Conservation (phyloP, 2,797 vertebrate species). For the Oceanodroma leucorhoa region DNA sequence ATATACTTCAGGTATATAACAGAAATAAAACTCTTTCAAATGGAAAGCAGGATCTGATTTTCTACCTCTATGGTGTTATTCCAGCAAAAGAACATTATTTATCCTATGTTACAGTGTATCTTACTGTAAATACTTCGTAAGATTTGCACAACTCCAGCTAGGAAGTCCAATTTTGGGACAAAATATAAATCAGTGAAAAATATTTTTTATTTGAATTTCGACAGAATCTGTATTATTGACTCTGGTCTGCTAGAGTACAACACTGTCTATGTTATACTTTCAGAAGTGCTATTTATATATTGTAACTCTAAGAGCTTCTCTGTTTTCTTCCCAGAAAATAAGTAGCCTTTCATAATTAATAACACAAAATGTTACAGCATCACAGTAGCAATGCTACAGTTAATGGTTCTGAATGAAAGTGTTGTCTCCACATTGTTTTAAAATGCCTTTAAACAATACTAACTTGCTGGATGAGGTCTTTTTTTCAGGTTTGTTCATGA, state of each 20-base stretch:
- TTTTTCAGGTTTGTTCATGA: not conserved
- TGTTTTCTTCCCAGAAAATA: constrained; percentile 28
- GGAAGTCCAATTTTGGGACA: not conserved
- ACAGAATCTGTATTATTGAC: not conserved
- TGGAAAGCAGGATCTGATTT: not conserved
- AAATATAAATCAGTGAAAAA: constrained; percentile 23
- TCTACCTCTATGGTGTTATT: not conserved
- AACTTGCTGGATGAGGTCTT: not conserved
- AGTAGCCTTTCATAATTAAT: constrained; percentile 1
- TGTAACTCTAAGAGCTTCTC: not conserved
- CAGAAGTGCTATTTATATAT: constrained; percentile 22
- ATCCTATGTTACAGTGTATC: not conserved
- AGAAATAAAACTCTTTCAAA: not conserved
- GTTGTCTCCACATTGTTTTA: not conserved
- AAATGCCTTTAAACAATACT: not conserved
- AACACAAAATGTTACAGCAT: not conserved
- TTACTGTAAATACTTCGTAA: not conserved
- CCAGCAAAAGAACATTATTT: not conserved
- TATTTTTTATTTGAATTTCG: constrained; percentile 10
- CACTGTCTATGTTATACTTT: not conserved
- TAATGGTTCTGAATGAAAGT: not conserved
- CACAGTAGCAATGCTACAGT: not conserved
- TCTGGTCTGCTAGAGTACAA: not conserved
- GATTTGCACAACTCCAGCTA: not conserved
- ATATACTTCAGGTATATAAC: not conserved